Base-by-base conservation (phyloP, 1,140 invertebrate species). In the Phymorhynchus buccinoides region DNA sequence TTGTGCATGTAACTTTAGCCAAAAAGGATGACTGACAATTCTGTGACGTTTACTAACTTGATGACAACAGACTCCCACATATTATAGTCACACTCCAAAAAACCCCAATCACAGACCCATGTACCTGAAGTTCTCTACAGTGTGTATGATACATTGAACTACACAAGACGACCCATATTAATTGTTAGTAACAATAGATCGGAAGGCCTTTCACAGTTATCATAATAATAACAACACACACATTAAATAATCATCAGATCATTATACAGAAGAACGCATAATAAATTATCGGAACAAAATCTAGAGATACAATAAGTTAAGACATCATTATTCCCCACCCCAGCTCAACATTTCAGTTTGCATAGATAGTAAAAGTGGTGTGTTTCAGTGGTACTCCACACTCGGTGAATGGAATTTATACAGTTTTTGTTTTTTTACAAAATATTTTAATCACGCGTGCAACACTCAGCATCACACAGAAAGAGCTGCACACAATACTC, bases 281-380 rank as follows among this genome's bases (percentile, higher is more conserved):
- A 52, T 14, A 52, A 18, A 52, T 14, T 0, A 52, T 14, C 12
- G 22, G 2, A 62, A 62, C 12, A 62, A 22, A 12, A 62, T 27
- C 56, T 22, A 62, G 18, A 62, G 56, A 62, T 0, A 62, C 56
- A 62, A 14, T 16, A 62, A 62, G 56, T 27, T 16, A 62, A 62
- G 56, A 62, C 56, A 22, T 62, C 56, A 22, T 62, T 27, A 62
- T 27, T 27, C 22, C 56, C 22, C 22, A 27, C 18, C 22, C n/a
- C 12, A 62, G n/a, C 16, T 22, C 4, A 27, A 12, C 22, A 27
- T 48, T 6, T 48, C 12, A 62, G 56, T 62, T 62, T 62, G 56
- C 56, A 62, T 62, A 62, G 56, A 62, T 62, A 27, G 56, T 62
- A 62, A 62, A 62, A 62, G 56, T 62, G 56, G 22, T 62, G 56